Evolutionary conservation across 2,888 invertebrate genomes (phyloP).

Genomic region (Platycnemis pennipes): DNA sequence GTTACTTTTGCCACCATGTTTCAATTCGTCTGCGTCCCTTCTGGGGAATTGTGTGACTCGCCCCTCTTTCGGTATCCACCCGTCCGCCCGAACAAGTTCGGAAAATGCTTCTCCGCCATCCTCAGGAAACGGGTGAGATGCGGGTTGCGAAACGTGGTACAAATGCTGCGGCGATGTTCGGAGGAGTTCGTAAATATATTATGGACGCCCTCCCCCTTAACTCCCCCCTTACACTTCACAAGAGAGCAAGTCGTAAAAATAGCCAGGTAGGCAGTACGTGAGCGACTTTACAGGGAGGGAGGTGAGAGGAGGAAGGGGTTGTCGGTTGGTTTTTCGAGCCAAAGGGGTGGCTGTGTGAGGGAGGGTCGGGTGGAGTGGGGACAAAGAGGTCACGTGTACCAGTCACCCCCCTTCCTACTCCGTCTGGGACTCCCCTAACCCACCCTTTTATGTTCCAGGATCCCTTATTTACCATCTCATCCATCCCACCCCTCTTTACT

Average conservation of each 20-base stretch:
- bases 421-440: neutral
- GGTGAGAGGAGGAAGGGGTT: neutral
- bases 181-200: slow-evolving; percentile 3
- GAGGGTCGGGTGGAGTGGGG: neutral
- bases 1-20: too few relatives aligned
- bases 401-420: neutral
- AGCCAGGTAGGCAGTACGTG: neutral
- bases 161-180: neutral
- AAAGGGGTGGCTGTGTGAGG: neutral
- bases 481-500: neutral
- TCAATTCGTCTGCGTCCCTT: neutral
- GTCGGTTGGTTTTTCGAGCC: neutral
- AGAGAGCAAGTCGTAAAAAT: slow-evolving; percentile 9
- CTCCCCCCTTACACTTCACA: neutral
- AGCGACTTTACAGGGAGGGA: neutral
- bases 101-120: neutral
- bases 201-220: neutral
- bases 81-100: neutral
- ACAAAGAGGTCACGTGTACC: neutral
- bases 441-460: slow-evolving; percentile 12
- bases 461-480: slow-evolving; percentile 30
- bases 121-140: neutral
- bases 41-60: neutral
- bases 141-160: neutral
- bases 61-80: neutral